phyloP scores from a whole-genome alignment of 2,113 vertebrate species.

The Cygnus buccinator region DNA sequence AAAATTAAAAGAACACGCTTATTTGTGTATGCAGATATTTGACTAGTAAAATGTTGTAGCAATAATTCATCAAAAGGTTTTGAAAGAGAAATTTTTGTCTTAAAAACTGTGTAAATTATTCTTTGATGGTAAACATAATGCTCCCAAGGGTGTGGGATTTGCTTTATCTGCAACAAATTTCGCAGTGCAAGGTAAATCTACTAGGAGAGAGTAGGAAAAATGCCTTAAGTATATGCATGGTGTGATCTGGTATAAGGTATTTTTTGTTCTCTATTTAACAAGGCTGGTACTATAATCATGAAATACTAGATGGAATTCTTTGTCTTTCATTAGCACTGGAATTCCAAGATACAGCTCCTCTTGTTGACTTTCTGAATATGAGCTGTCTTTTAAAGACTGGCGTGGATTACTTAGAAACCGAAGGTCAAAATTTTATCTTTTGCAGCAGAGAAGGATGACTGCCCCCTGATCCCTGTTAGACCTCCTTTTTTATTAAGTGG shows the following conservation, averaged over 20 bases:
- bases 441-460: neutral
- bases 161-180: neutral
- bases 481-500: neutral
- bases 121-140: neutral
- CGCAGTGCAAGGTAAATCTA: neutral
- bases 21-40: neutral
- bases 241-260: neutral
- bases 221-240: neutral
- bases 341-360: neutral
- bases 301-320: slow-evolving; percentile 29
- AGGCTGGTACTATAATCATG: neutral
- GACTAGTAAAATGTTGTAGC: neutral
- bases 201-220: neutral
- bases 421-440: slow-evolving; percentile 17
- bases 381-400: slow-evolving; percentile 1
- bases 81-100: neutral
- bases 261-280: slow-evolving; percentile 47
- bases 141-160: neutral
- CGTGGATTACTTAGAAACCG: slow-evolving; percentile 20
- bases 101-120: neutral
- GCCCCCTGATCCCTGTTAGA: neutral
- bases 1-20: neutral
- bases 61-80: neutral
- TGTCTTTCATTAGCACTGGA: neutral
- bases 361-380: neutral